These are phyloP conservation scores for Oostethus manadensis DNA, from an alignment of 2,113 vertebrate species.

Conservation along the genomic window DNA sequence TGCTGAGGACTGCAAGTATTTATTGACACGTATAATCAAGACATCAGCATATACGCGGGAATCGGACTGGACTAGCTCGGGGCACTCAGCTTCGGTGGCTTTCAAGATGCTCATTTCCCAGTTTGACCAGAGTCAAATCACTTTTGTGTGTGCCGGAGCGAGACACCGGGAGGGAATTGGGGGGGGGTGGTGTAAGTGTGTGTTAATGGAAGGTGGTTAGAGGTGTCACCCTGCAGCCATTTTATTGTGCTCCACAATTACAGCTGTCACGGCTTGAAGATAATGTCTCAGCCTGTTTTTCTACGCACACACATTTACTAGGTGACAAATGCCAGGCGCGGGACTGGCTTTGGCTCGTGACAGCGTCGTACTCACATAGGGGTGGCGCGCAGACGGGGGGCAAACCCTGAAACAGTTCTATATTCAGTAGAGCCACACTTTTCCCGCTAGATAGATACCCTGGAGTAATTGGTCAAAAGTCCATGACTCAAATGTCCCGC, in stretches of 20 bases:
- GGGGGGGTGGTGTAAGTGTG: constrained; percentile 52
- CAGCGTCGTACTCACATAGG: constrained; percentile 40
- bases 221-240: constrained; percentile 70
- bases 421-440: no score
- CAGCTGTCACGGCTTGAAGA: constrained; percentile 66
- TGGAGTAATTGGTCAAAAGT: no score
- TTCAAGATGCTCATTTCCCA: constrained; percentile 56
- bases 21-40: constrained; percentile 60
- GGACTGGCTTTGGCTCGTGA: constrained; percentile 47
- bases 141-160: constrained; percentile 21
- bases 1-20: constrained; percentile 18
- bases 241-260: constrained; percentile 72
- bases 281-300: constrained; percentile 52
- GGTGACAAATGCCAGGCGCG: constrained; percentile 53
- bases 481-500: no score
- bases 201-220: constrained; percentile 71
- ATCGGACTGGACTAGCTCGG: constrained; percentile 30
- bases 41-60: constrained; percentile 63
- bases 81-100: constrained; percentile 59
- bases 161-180: neutral
- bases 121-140: constrained; percentile 61
- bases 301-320: constrained; percentile 14
- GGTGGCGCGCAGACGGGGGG: no score
- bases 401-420: no score
- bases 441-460: no score